Evolutionary conservation across 2,113 vertebrate genomes (phyloP).

Genomic region (Aegypius monachus): DNA sequence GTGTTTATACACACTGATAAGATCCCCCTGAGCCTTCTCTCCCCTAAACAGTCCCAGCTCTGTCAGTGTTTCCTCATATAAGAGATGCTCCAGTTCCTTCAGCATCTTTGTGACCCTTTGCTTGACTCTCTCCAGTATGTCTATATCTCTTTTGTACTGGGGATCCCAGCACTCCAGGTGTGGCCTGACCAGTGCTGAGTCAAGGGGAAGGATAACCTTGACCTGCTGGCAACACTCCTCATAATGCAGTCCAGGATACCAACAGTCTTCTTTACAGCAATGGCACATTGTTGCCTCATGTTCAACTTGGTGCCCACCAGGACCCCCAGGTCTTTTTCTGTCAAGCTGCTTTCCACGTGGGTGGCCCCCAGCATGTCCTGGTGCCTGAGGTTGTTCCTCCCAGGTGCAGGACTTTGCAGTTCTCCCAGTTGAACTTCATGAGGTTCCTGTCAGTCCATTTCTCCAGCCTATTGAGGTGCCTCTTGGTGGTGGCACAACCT

Average conservation of each 20-base stretch:
- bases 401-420: not conserved
- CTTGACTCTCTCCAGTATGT: not conserved
- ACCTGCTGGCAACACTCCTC: not conserved
- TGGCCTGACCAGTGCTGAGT: not conserved
- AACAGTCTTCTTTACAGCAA: not conserved
- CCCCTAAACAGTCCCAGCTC: not conserved
- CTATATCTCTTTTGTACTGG: not conserved
- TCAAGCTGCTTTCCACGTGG: not conserved
- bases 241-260: not conserved
- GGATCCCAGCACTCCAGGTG: not conserved
- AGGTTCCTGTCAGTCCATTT: not conserved
- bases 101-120: not conserved
- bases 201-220: not conserved
- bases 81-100: not conserved
- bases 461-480: not conserved
- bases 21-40: not conserved
- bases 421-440: not conserved
- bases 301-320: not conserved
- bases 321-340: not conserved
- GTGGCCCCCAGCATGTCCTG: not conserved
- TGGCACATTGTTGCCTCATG: not conserved
- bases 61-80: not conserved
- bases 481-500: not conserved
- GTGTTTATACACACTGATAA: not conserved
- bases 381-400: not conserved